Evolutionary conservation across 92 coral and sea anemone species (phyloP), one percentile per base, ranked within the genome.

Genomic region (Micromussa lordhowensis): DNA sequence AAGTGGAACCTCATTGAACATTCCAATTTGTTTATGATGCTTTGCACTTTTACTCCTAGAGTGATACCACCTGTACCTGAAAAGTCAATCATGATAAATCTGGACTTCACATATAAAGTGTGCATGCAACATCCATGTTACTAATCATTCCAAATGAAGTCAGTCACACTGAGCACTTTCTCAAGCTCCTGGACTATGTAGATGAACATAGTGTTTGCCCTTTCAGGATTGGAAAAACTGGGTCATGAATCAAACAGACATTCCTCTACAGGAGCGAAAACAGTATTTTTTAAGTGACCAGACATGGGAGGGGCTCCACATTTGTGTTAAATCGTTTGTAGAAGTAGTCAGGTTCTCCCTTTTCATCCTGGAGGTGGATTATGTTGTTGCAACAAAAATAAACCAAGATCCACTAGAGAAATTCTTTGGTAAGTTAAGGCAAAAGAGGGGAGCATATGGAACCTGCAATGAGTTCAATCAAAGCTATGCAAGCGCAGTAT

Each of bases 391-490:
- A n/a, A 91, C 91, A 44, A 91, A 89, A 57, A 81, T 91, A 24
- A 91, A 87, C 75, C 93, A 91, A 48, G 93, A 91, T 75, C 91
- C 86, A 21, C 83, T 91, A 29, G 93, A 87, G 54, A 78, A 91
- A 87, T 30, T 87, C 81, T 91, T 91, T 87, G 91, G 93, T 26
- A 91, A 91, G 88, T 32, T 87, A 35, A 34, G 93, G 32, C 93
- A 87, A 64, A 78, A 68, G 49, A 86, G 93, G 35, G 93, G 93
- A 9, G 87, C 93, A n/a, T 90, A 86, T 90, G 80, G 92, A 34
- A 59, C 93, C 28, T 87, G 88, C 55, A 86, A 77, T 55, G 88
- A 91, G 49, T 91, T 91, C 75, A 68, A 28, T 16, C 87, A 90
- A 44, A 86, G 61, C 53, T 90, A 63, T 86, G 84, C 91, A 51